phyloP scores from a whole-genome alignment of 2,797 vertebrate species.

The Poeciliopsis turneri region DNA sequence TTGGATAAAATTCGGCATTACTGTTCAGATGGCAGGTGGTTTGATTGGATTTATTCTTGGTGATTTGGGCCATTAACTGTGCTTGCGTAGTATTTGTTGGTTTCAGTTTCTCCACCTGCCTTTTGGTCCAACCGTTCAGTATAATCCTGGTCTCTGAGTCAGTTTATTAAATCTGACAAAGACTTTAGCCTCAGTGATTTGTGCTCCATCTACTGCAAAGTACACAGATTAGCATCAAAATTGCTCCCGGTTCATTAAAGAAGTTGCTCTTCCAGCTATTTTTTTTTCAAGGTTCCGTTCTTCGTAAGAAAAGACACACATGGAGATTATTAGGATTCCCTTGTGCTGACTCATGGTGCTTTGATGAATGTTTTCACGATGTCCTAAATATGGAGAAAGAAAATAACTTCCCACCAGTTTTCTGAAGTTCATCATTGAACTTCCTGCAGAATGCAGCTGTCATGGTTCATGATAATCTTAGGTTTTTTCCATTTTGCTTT shows the following conservation, averaged over 20 bases:
- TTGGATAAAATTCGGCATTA: too few species aligned
- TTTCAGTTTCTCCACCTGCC: neutral
- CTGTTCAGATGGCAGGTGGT: too few species aligned
- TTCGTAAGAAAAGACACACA: neutral
- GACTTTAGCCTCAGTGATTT: neutral
- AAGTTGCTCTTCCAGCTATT: neutral
- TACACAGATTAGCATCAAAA: neutral
- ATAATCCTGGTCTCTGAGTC: neutral
- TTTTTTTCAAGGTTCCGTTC: neutral
- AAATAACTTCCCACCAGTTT: neutral
- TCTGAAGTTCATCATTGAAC: neutral
- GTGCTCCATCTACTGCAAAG: neutral
- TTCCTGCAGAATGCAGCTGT: neutral
- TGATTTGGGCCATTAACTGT: too few species aligned
- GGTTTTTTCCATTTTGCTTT: neutral
- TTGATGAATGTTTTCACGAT: neutral
- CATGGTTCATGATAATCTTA: neutral
- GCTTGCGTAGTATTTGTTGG: neutral
- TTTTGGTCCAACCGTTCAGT: neutral
- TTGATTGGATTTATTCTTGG: too few species aligned
- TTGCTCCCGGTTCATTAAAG: neutral
- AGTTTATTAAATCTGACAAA: neutral
- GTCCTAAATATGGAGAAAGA: neutral
- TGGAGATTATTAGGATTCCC: neutral
- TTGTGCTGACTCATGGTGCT: neutral